phyloP scores from a whole-genome alignment of 2,888 invertebrate genomes.

The Pseudeuparius sepicola region DNA sequence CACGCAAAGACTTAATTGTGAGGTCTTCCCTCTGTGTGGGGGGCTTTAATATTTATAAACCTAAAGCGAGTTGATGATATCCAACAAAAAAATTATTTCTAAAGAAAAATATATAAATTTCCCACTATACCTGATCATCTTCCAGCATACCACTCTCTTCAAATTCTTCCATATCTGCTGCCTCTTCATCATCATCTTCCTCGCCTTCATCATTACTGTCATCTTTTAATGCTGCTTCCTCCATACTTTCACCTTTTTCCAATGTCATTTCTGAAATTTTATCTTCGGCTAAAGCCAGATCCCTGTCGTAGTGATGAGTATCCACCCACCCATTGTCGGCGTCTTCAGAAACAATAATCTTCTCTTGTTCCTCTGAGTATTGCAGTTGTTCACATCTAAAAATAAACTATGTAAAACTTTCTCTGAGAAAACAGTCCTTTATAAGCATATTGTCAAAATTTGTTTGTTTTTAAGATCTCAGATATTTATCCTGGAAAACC shows the following conservation, averaged over 20 bases:
- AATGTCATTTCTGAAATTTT: conserved; percentile 81
- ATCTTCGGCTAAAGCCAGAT: conserved; percentile 57
- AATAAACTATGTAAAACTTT: conserved; percentile 1
- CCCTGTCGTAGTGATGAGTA: conserved; percentile 77
- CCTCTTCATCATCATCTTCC: conserved; percentile 88
- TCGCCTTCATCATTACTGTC: conserved; percentile 49
- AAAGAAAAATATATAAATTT: too few relatives aligned
- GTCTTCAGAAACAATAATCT: conserved; percentile 79
- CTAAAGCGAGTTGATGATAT: too few relatives aligned
- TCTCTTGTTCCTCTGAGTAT: conserved; percentile 83
- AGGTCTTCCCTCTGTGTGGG: too few relatives aligned
- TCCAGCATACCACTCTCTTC: conserved; percentile 93
- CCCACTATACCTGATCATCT: conserved; percentile 76
- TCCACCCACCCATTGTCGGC: conserved; percentile 96
- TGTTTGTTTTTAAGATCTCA: too few relatives aligned
- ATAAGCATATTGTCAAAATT: too few relatives aligned
- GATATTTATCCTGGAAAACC: too few relatives aligned
- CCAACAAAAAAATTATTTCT: too few relatives aligned
- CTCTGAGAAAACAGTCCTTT: too few relatives aligned
- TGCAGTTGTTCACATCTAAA: conserved; percentile 82
- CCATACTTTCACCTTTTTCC: conserved; percentile 50
- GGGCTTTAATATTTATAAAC: too few relatives aligned
- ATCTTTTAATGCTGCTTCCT: conserved; percentile 36
- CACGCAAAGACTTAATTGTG: too few relatives aligned
- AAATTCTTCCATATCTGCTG: conserved; percentile 96